phyloP scores from a whole-genome alignment of 2,113 vertebrate species.

The Ifrita kowaldi region DNA sequence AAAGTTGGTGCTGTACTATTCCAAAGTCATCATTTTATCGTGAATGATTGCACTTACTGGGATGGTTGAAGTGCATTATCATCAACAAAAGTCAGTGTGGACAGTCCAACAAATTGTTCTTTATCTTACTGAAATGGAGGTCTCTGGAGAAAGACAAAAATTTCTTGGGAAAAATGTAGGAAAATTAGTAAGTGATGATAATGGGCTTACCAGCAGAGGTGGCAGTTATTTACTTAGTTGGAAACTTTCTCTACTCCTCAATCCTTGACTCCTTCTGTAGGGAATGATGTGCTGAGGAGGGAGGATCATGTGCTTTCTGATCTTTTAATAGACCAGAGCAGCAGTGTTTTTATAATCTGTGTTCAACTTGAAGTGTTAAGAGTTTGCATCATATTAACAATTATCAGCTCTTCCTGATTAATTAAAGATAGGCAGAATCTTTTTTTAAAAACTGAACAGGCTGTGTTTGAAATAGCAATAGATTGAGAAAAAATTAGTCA shows the following conservation, averaged over 20 bases:
- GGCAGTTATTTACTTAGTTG: not conserved
- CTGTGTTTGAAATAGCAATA: not conserved
- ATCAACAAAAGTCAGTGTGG: not conserved
- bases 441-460: not conserved
- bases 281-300: conserved; percentile 13
- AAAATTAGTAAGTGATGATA: not conserved
- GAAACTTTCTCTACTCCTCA: not conserved
- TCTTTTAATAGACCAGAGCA: conserved; percentile 46
- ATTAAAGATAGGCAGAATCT: not conserved
- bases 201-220: not conserved
- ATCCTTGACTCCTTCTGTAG: not conserved
- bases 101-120: not conserved
- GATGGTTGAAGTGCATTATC: not conserved
- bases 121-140: not conserved
- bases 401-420: conserved; percentile 2
- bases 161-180: not conserved
- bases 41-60: not conserved
- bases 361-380: not conserved
- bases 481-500: not conserved
- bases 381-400: not conserved
- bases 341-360: not conserved
- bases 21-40: not conserved
- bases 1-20: not conserved
- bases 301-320: conserved; percentile 43
- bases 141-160: not conserved